Evolutionary conservation across 2,797 vertebrate genomes (phyloP).

Genomic region (Allobates femoralis): DNA sequence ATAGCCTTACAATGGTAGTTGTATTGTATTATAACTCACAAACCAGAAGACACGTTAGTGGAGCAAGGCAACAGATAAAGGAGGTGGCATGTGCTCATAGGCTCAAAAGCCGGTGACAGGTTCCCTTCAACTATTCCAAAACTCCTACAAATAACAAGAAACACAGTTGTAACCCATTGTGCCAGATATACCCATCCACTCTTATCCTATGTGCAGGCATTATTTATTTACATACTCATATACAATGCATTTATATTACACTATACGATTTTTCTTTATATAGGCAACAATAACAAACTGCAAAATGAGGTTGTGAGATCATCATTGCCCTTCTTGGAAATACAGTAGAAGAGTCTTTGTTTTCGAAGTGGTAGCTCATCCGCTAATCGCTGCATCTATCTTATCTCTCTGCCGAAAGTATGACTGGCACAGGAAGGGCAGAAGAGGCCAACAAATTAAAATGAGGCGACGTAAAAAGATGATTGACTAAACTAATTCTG

Average conservation of each 20-base stretch:
- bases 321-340: neutral
- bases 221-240: neutral
- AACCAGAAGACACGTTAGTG: no score
- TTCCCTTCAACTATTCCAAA: no score
- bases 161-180: no score
- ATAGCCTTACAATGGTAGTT: no score
- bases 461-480: slow-evolving; percentile 9
- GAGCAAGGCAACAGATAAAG: no score
- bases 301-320: neutral
- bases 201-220: neutral
- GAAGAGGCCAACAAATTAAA: slow-evolving; percentile 22
- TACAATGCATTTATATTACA: neutral
- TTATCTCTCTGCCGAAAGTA: neutral
- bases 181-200: neutral
- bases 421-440: neutral
- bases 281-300: neutral
- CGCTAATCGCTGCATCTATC: neutral
- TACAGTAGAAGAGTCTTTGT: neutral
- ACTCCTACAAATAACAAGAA: no score
- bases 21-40: no score
- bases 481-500: slow-evolving; percentile 24
- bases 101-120: no score
- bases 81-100: no score
- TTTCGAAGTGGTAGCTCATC: neutral
- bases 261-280: neutral